Conservation (phyloP, 2,888 invertebrate genomes). For the Nomada fucata region DNA sequence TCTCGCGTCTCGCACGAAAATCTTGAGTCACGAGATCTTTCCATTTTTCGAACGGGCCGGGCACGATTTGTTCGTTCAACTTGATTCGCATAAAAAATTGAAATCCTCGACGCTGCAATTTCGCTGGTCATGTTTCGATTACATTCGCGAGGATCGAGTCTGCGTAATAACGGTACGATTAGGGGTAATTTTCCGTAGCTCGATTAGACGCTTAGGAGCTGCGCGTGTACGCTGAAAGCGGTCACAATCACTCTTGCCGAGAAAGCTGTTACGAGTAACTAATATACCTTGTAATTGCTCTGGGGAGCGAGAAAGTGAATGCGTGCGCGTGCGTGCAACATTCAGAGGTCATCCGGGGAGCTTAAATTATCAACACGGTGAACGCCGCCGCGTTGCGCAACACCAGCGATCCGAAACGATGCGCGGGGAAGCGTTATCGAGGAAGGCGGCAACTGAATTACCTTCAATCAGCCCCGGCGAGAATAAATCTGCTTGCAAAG, state of each 20-base stretch:
- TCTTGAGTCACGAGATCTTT: not conserved
- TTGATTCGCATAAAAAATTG: not conserved
- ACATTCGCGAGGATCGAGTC: not conserved
- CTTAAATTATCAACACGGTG: not conserved
- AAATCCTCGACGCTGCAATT: constrained; percentile 2
- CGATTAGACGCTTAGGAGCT: constrained; percentile 29
- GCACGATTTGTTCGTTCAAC: not conserved
- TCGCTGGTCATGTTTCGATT: not conserved
- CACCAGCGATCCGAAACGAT: not conserved
- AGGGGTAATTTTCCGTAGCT: constrained; percentile 33
- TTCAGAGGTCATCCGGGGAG: constrained; percentile 7
- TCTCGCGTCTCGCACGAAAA: not conserved
- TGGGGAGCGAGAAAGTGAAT: constrained; percentile 17
- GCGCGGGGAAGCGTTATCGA: not conserved
- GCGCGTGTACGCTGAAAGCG: not conserved
- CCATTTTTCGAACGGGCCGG: not conserved
- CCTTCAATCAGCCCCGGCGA: no score
- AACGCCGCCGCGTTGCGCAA: not conserved
- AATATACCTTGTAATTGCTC: constrained; percentile 48
- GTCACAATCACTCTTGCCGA: constrained; percentile 39
- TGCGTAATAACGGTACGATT: constrained; percentile 42
- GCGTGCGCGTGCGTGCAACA: constrained; percentile 18
- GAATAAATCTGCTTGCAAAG: no score
- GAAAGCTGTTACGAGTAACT: constrained; percentile 29
- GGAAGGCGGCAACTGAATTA: no score